Base-by-base conservation (phyloP, 30 jellyfish, hydroid and myxozoan species). In the Sanderia malayensis region DNA sequence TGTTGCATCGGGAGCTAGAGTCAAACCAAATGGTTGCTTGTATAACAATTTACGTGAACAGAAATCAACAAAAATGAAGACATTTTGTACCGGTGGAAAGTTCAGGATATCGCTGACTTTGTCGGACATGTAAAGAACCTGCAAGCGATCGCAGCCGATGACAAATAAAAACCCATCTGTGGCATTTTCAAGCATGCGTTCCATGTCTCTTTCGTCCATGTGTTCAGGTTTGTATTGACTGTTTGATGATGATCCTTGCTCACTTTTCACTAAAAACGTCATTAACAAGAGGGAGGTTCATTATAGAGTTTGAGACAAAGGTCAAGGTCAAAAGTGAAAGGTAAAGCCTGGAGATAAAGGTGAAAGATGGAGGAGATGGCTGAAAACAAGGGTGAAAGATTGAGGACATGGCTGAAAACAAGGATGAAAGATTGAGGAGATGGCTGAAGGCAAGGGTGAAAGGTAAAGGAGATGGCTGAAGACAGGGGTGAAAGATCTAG, bases 101-200 rank as follows among this genome's bases (percentile, higher is more conserved):
- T 65, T 31, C 1, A 59, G 55, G 73, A 1, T 44, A 10, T 70
- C 58, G n/a, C 47, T 46, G 1, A 80, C 80, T 4, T 73, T 60
- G 24, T 61, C 79, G 17, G 92, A 80, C 47, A 80, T 69, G 61
- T 80, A 67, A 9, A 67, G 72, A 25, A 80, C 32, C 53, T 80
- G 92, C 29, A 70, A 69, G 18, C 85, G 77, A 31, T 80, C 92
- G 11, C 82, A 34, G 80, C 65, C 69, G 44, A 65, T 33, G 30
- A 61, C 92, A 69, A 80, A 37, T 19, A 80, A 45, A 32, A 80
- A 80, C 26, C 92, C 92, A 0, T 58, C 73, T 1, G 74, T 67
- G 19, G 92, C 92, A 1, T 80, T 70, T 57, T 80, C 92, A 25
- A 80, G 30, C 23, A 80, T 26, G 2, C 59, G 25, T 58, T 49